Percentiles rank a stretch among this genome's conserved stretches.
These are phyloP conservation scores for Scaptodrosophila latifasciaeformis DNA, from an alignment of 2,888 invertebrate genomes.

Conservation along the genomic window DNA sequence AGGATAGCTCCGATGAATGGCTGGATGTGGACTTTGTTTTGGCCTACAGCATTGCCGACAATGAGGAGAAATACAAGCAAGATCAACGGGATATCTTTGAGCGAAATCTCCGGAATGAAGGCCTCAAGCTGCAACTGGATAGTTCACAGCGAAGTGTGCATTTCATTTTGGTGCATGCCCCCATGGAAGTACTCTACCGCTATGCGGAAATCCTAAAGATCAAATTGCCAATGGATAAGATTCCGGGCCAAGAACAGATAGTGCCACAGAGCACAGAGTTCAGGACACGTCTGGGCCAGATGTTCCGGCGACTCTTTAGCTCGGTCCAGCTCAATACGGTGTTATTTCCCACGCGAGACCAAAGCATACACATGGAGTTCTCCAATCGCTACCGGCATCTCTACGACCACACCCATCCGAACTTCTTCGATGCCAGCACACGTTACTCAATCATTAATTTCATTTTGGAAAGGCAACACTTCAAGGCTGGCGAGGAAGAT, in stretches of 20 bases:
- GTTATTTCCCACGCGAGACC: slow-evolving; percentile 79
- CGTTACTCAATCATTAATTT: slow-evolving; percentile 83
- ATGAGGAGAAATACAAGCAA: slow-evolving; percentile 26
- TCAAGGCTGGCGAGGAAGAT: slow-evolving; percentile 76
- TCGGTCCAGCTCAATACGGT: slow-evolving; percentile 78
- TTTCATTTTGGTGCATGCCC: slow-evolving; percentile 85
- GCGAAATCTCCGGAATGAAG: slow-evolving; percentile 78
- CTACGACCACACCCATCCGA: slow-evolving; percentile 80
- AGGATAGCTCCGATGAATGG: no score
- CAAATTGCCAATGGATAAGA: slow-evolving; percentile 83
- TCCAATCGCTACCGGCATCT: slow-evolving; percentile 83
- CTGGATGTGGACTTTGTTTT: slow-evolving; percentile 80
- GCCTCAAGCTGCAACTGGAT: slow-evolving; percentile 79
- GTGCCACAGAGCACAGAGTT: slow-evolving; percentile 72
- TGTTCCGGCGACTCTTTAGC: slow-evolving; percentile 76
- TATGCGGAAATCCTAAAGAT: slow-evolving; percentile 87
- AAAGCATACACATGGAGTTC: slow-evolving; percentile 82
- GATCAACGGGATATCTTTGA: slow-evolving; percentile 78
- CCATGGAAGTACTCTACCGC: slow-evolving; percentile 81
- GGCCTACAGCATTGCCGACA: slow-evolving; percentile 77
- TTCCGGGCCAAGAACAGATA: slow-evolving; percentile 74
- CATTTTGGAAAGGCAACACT: slow-evolving; percentile 83
- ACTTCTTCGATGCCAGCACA: slow-evolving; percentile 82
- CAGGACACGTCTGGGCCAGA: slow-evolving; percentile 75
- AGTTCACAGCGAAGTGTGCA: slow-evolving; percentile 79